These are phyloP conservation scores for Apistogramma diplotaenia DNA, from an alignment of 2,113 vertebrate genomes.

Conservation along the genomic window DNA sequence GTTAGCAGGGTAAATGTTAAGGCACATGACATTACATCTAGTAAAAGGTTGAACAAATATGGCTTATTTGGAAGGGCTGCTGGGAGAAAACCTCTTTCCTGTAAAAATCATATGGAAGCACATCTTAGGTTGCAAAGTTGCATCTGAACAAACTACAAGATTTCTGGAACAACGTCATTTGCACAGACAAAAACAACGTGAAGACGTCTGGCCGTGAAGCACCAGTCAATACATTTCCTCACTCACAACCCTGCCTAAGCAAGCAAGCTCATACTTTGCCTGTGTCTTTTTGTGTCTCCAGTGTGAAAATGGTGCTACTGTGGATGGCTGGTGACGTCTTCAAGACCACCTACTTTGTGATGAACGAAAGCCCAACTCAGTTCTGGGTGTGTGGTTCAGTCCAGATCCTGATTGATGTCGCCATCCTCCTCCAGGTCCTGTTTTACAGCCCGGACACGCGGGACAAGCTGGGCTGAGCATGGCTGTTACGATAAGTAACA, in stretches of 20 bases:
- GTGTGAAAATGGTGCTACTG: constrained; percentile 84
- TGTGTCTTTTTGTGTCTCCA: constrained; percentile 10
- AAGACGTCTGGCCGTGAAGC: no score
- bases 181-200: no score
- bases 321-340: constrained; percentile 81
- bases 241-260: not conserved
- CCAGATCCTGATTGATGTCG: constrained; percentile 79
- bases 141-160: no score
- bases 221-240: not conserved
- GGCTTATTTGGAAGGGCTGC: no score
- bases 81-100: no score
- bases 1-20: no score
- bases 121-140: no score
- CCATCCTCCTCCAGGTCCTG: constrained; percentile 81
- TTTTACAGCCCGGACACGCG: constrained; percentile 67
- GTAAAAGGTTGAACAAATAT: no score
- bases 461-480: constrained; percentile 72
- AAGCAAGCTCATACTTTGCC: not conserved
- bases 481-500: not conserved
- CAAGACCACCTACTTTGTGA: constrained; percentile 82
- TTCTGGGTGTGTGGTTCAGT: constrained; percentile 78
- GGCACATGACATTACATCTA: no score
- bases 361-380: constrained; percentile 78
- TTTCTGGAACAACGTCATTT: no score
- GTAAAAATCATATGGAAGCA: no score